Conservation (phyloP, 1,140 invertebrate genomes). For the Halesus radiatus region DNA sequence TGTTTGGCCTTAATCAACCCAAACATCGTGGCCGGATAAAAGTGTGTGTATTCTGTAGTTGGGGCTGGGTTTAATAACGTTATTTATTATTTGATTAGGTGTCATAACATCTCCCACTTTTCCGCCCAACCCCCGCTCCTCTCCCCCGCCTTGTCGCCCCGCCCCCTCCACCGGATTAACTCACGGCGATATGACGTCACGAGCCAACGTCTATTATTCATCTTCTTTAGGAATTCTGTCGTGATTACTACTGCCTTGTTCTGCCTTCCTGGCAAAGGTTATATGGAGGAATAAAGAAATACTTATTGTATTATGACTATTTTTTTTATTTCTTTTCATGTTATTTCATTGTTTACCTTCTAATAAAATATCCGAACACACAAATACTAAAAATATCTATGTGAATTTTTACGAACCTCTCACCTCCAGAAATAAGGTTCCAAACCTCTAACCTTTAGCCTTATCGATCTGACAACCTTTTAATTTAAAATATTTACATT, state of each 20-base stretch:
- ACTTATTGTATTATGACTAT: too few species aligned
- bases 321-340: too few species aligned
- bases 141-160: neutral
- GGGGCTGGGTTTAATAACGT: neutral
- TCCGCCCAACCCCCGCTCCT: neutral
- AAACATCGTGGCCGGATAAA: neutral
- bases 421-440: too few species aligned
- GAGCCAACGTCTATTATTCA: constrained; percentile 29
- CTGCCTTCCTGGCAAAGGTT: neutral
- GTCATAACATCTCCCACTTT: neutral
- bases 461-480: too few species aligned
- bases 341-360: too few species aligned
- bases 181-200: constrained; percentile 30
- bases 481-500: too few species aligned
- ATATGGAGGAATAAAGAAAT: neutral
- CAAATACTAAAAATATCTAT: too few species aligned
- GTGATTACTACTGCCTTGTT: constrained; percentile 27
- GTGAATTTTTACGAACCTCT: too few species aligned
- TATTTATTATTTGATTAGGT: constrained; percentile 38
- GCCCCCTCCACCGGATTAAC: constrained; percentile 19
- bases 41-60: constrained; percentile 17
- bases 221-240: constrained; percentile 23
- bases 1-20: constrained; percentile 7
- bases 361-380: too few species aligned
- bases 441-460: too few species aligned